These are phyloP conservation scores for Euwallacea fornicatus DNA, from an alignment of 1,140 invertebrate genomes.

Conservation along the genomic window DNA sequence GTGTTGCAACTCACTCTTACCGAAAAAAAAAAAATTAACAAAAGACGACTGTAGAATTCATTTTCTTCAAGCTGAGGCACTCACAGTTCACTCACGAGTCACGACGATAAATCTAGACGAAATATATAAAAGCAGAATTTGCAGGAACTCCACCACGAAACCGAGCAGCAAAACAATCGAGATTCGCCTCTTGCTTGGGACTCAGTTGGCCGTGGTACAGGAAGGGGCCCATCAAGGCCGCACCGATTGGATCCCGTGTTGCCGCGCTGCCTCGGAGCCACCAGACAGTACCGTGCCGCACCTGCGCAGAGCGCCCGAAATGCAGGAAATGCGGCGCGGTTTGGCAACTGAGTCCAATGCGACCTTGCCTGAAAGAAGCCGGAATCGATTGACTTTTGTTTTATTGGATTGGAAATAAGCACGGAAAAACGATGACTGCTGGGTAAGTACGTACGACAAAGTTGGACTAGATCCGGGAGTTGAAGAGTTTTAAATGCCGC, in stretches of 20 bases:
- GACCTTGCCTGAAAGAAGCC: constrained; percentile 5
- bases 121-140: background rate
- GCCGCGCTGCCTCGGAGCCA: background rate
- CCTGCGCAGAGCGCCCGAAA: too few species aligned
- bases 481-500: background rate
- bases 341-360: background rate
- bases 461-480: background rate
- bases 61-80: background rate
- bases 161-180: constrained; percentile 15
- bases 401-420: background rate
- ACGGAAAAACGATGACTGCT: background rate
- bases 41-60: background rate
- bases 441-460: background rate
- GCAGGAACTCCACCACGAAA: constrained; percentile 1
- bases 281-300: too few species aligned
- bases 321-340: too few species aligned
- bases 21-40: background rate
- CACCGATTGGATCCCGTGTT: background rate
- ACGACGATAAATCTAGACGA: background rate
- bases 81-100: background rate
- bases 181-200: constrained; percentile 11
- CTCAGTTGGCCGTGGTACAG: constrained; percentile 13
- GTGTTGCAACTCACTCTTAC: too few species aligned
- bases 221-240: constrained; percentile 12
- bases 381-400: constrained; percentile 5